Percentiles rank a stretch among this genome's conserved stretches.
These are phyloP conservation scores for Poeciliopsis turneri DNA, from an alignment of 2,797 vertebrate species.

Conservation along the genomic window DNA sequence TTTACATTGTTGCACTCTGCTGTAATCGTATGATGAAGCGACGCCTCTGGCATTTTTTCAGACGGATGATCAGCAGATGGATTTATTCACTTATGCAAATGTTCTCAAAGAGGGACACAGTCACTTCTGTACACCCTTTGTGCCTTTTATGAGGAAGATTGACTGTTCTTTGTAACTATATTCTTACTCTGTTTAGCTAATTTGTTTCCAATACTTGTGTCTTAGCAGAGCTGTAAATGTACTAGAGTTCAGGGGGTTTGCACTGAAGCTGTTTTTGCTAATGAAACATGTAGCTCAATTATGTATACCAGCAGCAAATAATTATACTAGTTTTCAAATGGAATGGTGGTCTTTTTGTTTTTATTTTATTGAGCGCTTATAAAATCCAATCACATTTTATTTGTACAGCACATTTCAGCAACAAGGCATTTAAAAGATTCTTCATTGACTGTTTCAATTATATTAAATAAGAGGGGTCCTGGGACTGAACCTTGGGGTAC, in stretches of 20 bases:
- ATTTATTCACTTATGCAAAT: constrained; percentile 81
- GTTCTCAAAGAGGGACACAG: constrained; percentile 55
- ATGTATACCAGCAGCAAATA: constrained; percentile 60
- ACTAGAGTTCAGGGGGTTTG: constrained; percentile 50
- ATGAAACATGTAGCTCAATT: constrained; percentile 43
- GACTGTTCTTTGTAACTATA: constrained; percentile 50
- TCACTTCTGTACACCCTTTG: constrained; percentile 52
- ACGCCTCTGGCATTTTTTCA: constrained; percentile 64
- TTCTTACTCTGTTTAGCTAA: constrained; percentile 44
- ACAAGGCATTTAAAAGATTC: too few species aligned
- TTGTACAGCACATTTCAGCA: too few species aligned
- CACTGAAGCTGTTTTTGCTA: constrained; percentile 58
- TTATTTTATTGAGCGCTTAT: background rate
- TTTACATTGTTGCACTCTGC: constrained; percentile 63
- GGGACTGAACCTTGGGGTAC: too few species aligned
- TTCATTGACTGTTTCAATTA: too few species aligned
- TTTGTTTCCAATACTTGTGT: constrained; percentile 47
- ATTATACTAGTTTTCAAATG: constrained; percentile 65
- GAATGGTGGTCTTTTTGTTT: constrained; percentile 20
- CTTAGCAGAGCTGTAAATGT: constrained; percentile 38
- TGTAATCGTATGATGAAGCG: constrained; percentile 71
- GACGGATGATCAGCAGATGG: constrained; percentile 72
- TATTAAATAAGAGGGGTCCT: too few species aligned
- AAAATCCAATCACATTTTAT: too few species aligned
- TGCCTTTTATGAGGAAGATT: constrained; percentile 72